Conservation (phyloP, 1,140 invertebrate genomes). For the Orius laevigatus region DNA sequence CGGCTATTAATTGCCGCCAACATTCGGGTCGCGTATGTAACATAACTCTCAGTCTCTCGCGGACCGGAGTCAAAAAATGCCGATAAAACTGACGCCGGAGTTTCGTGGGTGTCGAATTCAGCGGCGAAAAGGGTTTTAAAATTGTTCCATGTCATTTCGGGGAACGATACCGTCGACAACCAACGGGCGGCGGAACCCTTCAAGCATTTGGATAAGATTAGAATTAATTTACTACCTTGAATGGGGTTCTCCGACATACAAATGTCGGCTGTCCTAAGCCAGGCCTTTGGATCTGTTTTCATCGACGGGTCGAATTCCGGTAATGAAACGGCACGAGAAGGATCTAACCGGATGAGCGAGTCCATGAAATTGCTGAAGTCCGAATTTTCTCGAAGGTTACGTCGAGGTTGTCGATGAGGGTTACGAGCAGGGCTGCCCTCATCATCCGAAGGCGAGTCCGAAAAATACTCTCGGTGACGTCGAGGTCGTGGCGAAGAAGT, state of each 20-base stretch:
- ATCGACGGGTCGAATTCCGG: constrained; percentile 14
- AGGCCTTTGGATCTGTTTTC: constrained; percentile 11
- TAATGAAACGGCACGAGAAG: constrained; percentile 1
- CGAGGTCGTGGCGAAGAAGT: too few species aligned
- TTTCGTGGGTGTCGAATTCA: constrained; percentile 10
- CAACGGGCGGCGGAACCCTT: constrained; percentile 12
- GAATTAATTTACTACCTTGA: constrained; percentile 11
- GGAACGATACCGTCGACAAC: constrained; percentile 7
- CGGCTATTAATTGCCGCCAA: not conserved
- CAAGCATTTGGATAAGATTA: constrained; percentile 10
- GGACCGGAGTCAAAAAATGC: constrained; percentile 3
- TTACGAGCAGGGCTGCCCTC: too few species aligned
- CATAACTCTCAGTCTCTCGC: not conserved
- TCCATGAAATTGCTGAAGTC: too few species aligned
- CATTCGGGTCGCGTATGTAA: not conserved
- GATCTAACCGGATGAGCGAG: too few species aligned
- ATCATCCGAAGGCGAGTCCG: too few species aligned
- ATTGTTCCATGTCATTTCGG: constrained; percentile 13
- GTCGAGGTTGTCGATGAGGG: too few species aligned
- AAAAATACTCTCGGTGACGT: too few species aligned
- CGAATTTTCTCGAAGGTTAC: too few species aligned
- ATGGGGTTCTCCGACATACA: constrained; percentile 9
- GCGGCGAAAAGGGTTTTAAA: constrained; percentile 14
- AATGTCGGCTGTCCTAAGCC: constrained; percentile 12
- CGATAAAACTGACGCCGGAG: constrained; percentile 11